phyloP scores from a whole-genome alignment of 2,797 vertebrate genomes.

The Acestrorhynchus altus region DNA sequence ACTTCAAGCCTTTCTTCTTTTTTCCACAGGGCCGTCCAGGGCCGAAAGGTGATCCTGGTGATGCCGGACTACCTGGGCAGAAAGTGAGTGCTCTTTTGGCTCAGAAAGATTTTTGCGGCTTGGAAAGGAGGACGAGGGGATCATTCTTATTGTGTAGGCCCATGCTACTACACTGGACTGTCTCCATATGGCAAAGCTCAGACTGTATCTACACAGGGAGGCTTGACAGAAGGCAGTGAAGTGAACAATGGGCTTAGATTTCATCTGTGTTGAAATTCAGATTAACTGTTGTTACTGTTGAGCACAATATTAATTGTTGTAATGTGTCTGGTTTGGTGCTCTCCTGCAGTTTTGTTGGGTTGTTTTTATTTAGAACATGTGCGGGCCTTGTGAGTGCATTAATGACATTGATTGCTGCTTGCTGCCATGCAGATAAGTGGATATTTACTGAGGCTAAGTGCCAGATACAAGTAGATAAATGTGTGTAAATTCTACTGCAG shows the following conservation, averaged over 20 bases:
- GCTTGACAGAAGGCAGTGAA: slow-evolving; percentile 17
- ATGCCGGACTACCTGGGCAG: slow-evolving; percentile 90
- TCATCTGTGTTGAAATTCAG: slow-evolving; percentile 37
- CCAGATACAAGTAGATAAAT: not conserved
- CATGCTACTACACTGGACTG: slow-evolving; percentile 64
- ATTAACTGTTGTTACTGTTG: no score
- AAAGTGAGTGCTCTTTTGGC: slow-evolving; percentile 79
- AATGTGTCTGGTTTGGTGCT: slow-evolving; percentile 34
- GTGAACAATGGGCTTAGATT: slow-evolving; percentile 48
- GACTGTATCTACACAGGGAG: slow-evolving; percentile 55
- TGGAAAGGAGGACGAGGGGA: slow-evolving; percentile 51
- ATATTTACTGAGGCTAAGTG: not conserved
- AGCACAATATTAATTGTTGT: slow-evolving; percentile 52
- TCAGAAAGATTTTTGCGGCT: slow-evolving; percentile 4
- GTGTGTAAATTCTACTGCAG: not conserved
- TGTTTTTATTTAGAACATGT: slow-evolving; percentile 10
- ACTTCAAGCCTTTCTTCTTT: slow-evolving; percentile 10
- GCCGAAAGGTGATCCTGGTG: slow-evolving; percentile 92
- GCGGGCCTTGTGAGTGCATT: not conserved
- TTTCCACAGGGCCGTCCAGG: slow-evolving; percentile 88
- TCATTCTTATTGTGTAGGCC: slow-evolving; percentile 42
- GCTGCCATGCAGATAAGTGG: not conserved
- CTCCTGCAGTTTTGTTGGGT: not conserved
- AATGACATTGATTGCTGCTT: not conserved
- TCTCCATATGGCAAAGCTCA: slow-evolving; percentile 42